A percentile compares a stretch with the other conserved stretches of the same genome.
These are phyloP conservation scores for Pseudococcus viburni DNA, from an alignment of 2,888 invertebrate species.

Conservation along the genomic window DNA sequence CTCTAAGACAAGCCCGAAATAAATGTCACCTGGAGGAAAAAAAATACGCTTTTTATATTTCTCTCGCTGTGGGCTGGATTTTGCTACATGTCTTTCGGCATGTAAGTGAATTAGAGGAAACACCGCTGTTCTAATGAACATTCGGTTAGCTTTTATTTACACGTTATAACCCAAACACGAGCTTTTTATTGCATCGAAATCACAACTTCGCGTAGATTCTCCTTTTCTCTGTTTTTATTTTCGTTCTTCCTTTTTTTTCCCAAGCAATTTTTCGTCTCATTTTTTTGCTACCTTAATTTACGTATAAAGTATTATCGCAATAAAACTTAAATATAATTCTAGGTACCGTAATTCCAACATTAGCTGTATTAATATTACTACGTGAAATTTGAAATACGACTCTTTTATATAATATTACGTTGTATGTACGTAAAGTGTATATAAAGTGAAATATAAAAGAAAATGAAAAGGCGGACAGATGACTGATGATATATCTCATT, in stretches of 20 bases:
- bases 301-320: neutral
- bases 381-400: conserved; percentile 26
- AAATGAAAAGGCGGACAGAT: conserved; percentile 50
- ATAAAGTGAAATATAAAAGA: conserved; percentile 53
- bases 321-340: conserved; percentile 26
- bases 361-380: conserved; percentile 34
- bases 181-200: conserved; percentile 8
- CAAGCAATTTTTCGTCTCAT: neutral
- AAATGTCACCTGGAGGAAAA: neutral
- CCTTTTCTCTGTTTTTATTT: neutral
- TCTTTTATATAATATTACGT: conserved; percentile 21
- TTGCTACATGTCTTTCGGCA: neutral
- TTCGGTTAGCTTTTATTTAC: conserved; percentile 21
- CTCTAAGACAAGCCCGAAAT: conserved; percentile 16
- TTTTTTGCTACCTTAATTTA: neutral
- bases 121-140: conserved; percentile 13
- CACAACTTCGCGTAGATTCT: neutral
- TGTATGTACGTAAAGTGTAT: neutral
- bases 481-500: conserved; percentile 52
- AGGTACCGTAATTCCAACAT: neutral
- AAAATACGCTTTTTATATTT: neutral
- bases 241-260: neutral
- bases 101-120: neutral
- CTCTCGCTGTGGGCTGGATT: neutral
- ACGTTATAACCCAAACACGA: neutral